phyloP scores from a whole-genome alignment of 2,888 invertebrate genomes.

The Gymnoscelis rufifasciata region DNA sequence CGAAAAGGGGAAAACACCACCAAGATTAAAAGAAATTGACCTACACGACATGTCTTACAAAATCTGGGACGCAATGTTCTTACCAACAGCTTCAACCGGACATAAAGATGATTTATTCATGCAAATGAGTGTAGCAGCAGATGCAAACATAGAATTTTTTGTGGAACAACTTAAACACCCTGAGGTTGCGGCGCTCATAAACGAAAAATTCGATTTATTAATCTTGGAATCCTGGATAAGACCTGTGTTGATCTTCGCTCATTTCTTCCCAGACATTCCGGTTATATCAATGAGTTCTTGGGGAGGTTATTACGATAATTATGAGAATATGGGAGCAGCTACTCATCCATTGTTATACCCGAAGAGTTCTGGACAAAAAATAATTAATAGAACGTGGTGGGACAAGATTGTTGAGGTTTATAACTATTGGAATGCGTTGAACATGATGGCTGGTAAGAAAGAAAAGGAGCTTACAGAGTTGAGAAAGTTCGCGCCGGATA shows the following conservation, averaged over 20 bases:
- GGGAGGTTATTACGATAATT: constrained; percentile 18
- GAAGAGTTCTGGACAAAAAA: constrained; percentile 17
- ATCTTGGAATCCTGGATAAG: constrained; percentile 34
- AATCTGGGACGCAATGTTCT: background rate
- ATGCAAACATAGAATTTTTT: constrained; percentile 6
- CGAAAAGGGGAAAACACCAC: constrained; percentile 29
- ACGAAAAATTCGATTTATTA: constrained; percentile 37
- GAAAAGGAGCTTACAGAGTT: constrained; percentile 16
- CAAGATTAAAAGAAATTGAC: constrained; percentile 53
- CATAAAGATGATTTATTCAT: background rate
- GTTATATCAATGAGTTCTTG: constrained; percentile 42
- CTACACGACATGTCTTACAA: constrained; percentile 41
- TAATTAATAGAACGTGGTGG: constrained; percentile 36
- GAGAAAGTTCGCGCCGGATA: constrained; percentile 20
- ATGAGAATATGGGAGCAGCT: constrained; percentile 36
- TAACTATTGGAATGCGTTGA: constrained; percentile 12
- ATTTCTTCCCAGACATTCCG: constrained; percentile 39
- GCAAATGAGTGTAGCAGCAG: background rate
- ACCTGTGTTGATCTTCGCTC: constrained; percentile 27
- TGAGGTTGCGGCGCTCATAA: constrained; percentile 32
- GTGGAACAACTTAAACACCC: constrained; percentile 8
- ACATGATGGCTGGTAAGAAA: background rate
- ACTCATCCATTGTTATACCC: constrained; percentile 43
- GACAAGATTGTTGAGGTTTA: constrained; percentile 39
- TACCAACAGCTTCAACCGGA: constrained; percentile 1